These are phyloP conservation scores for Hydriomena furcata DNA, from an alignment of 2,888 invertebrate genomes.

Conservation along the genomic window DNA sequence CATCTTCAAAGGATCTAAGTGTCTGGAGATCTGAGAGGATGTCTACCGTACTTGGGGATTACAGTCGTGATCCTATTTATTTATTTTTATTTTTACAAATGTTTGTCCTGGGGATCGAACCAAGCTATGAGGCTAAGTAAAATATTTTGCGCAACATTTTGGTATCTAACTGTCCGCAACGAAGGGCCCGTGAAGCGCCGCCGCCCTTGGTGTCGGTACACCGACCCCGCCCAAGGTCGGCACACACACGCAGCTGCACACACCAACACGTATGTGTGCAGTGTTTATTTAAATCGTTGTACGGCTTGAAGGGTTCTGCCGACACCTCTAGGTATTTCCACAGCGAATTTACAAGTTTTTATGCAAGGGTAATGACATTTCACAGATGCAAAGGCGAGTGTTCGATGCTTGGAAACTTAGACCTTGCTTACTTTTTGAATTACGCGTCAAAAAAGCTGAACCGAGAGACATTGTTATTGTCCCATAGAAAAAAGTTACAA, in stretches of 20 bases:
- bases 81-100: too few species aligned
- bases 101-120: too few species aligned
- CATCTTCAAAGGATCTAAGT: too few species aligned
- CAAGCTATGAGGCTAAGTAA: too few species aligned
- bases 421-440: too few species aligned
- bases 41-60: too few species aligned
- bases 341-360: slow-evolving; percentile 10
- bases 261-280: slow-evolving; percentile 5
- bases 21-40: too few species aligned
- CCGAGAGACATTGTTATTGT: too few species aligned
- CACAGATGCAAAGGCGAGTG: not conserved
- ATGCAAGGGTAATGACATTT: slow-evolving; percentile 4
- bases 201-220: slow-evolving; percentile 23
- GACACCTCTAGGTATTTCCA: slow-evolving; percentile 17
- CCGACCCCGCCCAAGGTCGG: slow-evolving; percentile 23
- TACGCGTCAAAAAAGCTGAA: not conserved
- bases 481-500: too few species aligned
- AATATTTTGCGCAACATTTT: not conserved
- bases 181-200: slow-evolving; percentile 10
- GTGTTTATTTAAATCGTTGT: slow-evolving; percentile 8
- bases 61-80: too few species aligned
- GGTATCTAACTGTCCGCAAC: slow-evolving; percentile 10
- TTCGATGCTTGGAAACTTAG: not conserved
- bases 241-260: slow-evolving; percentile 16
- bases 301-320: slow-evolving; percentile 11